These are phyloP conservation scores for Leucozona laternaria DNA, from an alignment of 2,888 invertebrate genomes.

Conservation along the genomic window DNA sequence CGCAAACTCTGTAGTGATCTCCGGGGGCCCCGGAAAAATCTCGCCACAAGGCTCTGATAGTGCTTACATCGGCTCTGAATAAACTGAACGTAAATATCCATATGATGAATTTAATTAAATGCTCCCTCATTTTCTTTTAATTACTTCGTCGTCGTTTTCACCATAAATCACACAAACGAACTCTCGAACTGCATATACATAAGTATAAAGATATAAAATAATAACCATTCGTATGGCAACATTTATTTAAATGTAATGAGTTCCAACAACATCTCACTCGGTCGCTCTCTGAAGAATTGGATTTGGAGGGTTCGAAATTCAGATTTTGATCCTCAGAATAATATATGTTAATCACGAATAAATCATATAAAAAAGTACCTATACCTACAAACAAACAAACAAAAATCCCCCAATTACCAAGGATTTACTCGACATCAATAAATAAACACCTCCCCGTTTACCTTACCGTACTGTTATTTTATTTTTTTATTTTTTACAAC, in stretches of 20 bases:
- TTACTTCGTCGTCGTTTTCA: slow-evolving; percentile 22
- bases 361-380: slow-evolving; percentile 17
- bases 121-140: slow-evolving; percentile 60
- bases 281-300: not conserved
- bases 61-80: too few species aligned
- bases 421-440: slow-evolving; percentile 59
- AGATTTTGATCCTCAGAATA: not conserved
- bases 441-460: slow-evolving; percentile 36
- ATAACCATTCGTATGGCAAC: slow-evolving; percentile 42
- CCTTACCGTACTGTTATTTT: not conserved
- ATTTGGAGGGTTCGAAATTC: not conserved
- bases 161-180: slow-evolving; percentile 34
- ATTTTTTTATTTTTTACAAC: slow-evolving; percentile 13
- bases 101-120: slow-evolving; percentile 56
- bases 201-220: slow-evolving; percentile 5
- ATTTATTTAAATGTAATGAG: slow-evolving; percentile 41
- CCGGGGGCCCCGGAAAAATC: too few species aligned
- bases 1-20: too few species aligned
- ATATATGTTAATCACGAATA: slow-evolving; percentile 52
- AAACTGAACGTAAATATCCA: slow-evolving; percentile 3
- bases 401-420: slow-evolving; percentile 57
- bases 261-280: slow-evolving; percentile 9
- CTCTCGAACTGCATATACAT: slow-evolving; percentile 16
- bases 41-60: too few species aligned
- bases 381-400: slow-evolving; percentile 10